These are phyloP conservation scores for Acrocephalus arundinaceus DNA, from an alignment of 2,113 vertebrate genomes.

Conservation along the genomic window DNA sequence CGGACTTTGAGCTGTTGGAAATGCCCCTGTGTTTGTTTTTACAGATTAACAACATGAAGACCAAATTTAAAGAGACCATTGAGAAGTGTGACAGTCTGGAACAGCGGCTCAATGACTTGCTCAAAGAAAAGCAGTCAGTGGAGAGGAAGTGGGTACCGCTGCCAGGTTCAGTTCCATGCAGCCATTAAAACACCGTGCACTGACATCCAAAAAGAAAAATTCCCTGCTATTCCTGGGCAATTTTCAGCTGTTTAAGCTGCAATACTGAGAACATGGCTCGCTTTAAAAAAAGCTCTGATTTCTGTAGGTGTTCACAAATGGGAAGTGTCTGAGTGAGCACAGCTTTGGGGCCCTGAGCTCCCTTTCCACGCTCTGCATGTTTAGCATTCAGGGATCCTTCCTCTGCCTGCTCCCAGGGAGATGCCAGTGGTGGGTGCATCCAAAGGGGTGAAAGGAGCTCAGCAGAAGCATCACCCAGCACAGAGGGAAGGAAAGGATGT, in stretches of 20 bases:
- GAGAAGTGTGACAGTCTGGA: constrained; percentile 96
- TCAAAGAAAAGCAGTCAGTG: constrained; percentile 90
- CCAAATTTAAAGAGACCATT: constrained; percentile 98
- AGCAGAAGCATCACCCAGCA: neutral
- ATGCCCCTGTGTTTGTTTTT: constrained; percentile 55
- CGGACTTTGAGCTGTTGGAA: constrained; percentile 38
- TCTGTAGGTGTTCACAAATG: constrained; percentile 42
- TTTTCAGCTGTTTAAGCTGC: constrained; percentile 33
- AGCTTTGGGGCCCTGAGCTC: constrained; percentile 1
- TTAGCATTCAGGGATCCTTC: constrained; percentile 12
- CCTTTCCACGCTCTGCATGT: neutral
- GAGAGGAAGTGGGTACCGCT: constrained; percentile 89
- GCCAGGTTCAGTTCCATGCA: constrained; percentile 25
- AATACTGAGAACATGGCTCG: neutral
- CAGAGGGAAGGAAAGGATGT: neutral
- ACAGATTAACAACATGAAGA: constrained; percentile 98
- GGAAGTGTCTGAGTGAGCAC: neutral
- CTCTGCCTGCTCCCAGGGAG: neutral
- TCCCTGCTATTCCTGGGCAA: neutral
- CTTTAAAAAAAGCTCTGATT: neutral
- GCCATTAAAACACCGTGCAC: neutral
- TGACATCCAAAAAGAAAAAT: neutral
- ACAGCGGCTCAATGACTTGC: constrained; percentile 85
- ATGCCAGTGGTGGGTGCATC: neutral
- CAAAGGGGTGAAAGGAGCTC: neutral